These are phyloP conservation scores for Anas platyrhynchos DNA, from an alignment of 2,113 vertebrate genomes.

Conservation along the genomic window DNA sequence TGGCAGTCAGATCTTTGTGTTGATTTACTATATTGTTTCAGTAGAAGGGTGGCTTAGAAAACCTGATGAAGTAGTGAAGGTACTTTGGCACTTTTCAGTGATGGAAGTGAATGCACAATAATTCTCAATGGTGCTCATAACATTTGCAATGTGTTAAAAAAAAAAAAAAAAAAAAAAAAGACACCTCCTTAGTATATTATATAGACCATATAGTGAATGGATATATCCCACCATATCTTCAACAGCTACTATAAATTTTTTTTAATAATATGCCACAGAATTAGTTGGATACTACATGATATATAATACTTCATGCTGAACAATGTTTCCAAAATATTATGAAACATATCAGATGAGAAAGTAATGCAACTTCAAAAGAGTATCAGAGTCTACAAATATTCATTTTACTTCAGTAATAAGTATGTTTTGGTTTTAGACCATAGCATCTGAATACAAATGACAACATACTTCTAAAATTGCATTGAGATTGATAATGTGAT, in stretches of 20 bases:
- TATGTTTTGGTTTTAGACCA: background rate
- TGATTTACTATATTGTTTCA: background rate
- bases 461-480: constrained; percentile 25
- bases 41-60: background rate
- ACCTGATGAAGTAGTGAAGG: background rate
- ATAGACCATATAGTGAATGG: background rate
- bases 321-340: background rate
- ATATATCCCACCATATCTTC: background rate
- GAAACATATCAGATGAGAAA: background rate
- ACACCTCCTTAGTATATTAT: background rate
- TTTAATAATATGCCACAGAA: background rate
- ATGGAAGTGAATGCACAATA: background rate
- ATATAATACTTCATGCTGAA: background rate
- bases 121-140: background rate
- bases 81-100: background rate
- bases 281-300: background rate
- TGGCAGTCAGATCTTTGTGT: background rate
- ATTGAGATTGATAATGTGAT: background rate
- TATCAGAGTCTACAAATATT: background rate
- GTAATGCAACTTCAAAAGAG: background rate
- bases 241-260: background rate
- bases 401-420: background rate
- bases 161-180: background rate
- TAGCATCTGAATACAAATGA: constrained; percentile 17
- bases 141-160: background rate